These are phyloP conservation scores for Equus quagga DNA, from an alignment of 2,113 vertebrate species.

Conservation along the genomic window DNA sequence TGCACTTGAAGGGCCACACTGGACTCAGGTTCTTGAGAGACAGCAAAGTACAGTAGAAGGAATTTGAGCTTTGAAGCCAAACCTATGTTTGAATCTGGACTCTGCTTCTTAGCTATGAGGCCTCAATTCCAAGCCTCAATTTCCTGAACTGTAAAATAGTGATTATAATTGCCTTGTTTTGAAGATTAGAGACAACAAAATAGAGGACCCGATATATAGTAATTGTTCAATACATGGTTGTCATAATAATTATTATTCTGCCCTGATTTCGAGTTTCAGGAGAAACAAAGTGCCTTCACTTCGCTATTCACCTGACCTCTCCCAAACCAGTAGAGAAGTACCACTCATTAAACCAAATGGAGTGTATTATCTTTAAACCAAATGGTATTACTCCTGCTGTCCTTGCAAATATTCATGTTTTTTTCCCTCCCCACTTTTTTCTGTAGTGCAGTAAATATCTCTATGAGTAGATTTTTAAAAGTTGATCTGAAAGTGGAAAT, in stretches of 20 bases:
- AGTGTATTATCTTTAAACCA: background rate
- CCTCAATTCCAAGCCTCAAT: background rate
- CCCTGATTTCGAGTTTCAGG: background rate
- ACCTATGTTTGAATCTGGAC: background rate
- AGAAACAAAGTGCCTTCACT: background rate
- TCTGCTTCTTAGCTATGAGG: background rate
- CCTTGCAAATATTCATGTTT: background rate
- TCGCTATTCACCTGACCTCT: background rate
- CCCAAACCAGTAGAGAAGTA: background rate
- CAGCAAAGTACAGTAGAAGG: background rate
- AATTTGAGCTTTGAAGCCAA: constrained; percentile 13
- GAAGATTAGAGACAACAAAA: background rate
- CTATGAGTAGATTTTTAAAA: background rate
- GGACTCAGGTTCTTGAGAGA: background rate
- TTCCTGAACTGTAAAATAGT: constrained; percentile 38
- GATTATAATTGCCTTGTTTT: background rate
- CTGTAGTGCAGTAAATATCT: background rate
- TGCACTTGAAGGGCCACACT: background rate
- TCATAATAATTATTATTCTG: background rate
- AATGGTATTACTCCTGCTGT: background rate
- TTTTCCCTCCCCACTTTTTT: background rate
- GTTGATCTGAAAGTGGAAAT: background rate
- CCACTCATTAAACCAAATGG: background rate
- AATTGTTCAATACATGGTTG: background rate
- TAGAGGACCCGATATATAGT: background rate